Evolutionary conservation across 2,888 invertebrate genomes (phyloP).

Genomic region (Orchestes rusci): DNA sequence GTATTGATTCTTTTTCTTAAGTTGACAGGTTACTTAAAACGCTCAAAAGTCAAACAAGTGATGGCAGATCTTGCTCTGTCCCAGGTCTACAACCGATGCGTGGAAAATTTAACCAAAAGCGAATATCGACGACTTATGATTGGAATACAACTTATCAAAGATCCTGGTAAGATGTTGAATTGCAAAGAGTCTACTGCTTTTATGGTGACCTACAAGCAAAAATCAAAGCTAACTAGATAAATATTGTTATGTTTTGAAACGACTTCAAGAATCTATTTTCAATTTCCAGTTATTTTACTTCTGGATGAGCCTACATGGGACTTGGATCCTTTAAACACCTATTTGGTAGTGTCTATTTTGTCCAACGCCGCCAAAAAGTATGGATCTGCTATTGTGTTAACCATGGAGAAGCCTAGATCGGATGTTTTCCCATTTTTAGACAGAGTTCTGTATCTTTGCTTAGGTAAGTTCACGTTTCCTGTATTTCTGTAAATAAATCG

Average conservation of each 20-base stretch:
- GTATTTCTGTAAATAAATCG: too few relatives aligned
- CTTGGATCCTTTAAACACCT: constrained; percentile 90
- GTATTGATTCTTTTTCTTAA: too few relatives aligned
- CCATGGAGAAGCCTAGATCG: constrained; percentile 88
- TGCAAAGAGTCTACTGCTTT: too few relatives aligned
- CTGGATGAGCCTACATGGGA: constrained; percentile 93
- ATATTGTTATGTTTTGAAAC: too few relatives aligned
- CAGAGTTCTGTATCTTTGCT: constrained; percentile 55
- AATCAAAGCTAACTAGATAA: too few relatives aligned
- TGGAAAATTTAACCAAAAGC: constrained; percentile 77
- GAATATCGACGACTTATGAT: constrained; percentile 86
- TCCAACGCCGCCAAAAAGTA: constrained; percentile 86
- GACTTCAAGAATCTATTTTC: too few relatives aligned
- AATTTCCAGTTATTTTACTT: constrained; percentile 73
- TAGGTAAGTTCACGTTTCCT: constrained; percentile 18
- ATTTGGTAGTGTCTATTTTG: constrained; percentile 87
- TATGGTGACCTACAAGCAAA: too few relatives aligned
- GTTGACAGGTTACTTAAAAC: constrained; percentile 52
- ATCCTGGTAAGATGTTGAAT: constrained; percentile 69
- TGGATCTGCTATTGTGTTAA: constrained; percentile 81
- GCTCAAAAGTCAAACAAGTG: constrained; percentile 83
- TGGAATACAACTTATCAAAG: constrained; percentile 86
- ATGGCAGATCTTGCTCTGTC: constrained; percentile 89
- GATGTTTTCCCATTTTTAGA: constrained; percentile 96
- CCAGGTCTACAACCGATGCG: constrained; percentile 79